These are phyloP conservation scores for Strongylocentrotus purpuratus DNA, from an alignment of 35 echinoderm and acorn worm species.

Conservation along the genomic window DNA sequence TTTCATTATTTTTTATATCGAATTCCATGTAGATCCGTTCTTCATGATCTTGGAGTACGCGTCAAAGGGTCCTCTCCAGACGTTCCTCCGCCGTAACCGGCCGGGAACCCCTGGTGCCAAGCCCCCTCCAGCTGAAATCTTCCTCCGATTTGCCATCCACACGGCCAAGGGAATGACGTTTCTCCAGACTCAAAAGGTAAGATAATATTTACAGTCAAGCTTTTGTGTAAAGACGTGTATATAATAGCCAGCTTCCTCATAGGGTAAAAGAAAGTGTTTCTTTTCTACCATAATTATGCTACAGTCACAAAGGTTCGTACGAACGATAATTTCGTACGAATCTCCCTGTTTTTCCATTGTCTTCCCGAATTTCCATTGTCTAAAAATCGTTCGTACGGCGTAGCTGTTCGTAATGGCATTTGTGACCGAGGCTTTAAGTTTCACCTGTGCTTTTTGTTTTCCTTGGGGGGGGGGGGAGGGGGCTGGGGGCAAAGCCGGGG, in stretches of 20 bases:
- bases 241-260: no score
- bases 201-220: not conserved
- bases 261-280: no score
- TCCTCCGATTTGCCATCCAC: slow-evolving; percentile 74
- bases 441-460: no score
- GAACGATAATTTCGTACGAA: no score
- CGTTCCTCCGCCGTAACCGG: slow-evolving; percentile 74
- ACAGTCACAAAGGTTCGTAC: no score
- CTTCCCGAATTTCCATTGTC: no score
- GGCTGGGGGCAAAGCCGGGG: no score
- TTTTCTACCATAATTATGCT: no score
- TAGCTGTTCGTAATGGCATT: no score
- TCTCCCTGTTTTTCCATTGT: no score
- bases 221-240: not conserved
- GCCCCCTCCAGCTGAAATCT: slow-evolving; percentile 45
- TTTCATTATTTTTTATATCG: not conserved
- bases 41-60: slow-evolving; percentile 93
- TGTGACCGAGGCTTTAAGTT: no score
- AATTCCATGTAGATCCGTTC: slow-evolving; percentile 69
- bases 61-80: slow-evolving; percentile 66
- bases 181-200: slow-evolving; percentile 63
- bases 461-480: not conserved
- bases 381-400: no score
- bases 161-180: slow-evolving; percentile 87
- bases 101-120: slow-evolving; percentile 65